Evolutionary conservation across 2,888 invertebrate species (phyloP).

Genomic region (Agelastica alni): DNA sequence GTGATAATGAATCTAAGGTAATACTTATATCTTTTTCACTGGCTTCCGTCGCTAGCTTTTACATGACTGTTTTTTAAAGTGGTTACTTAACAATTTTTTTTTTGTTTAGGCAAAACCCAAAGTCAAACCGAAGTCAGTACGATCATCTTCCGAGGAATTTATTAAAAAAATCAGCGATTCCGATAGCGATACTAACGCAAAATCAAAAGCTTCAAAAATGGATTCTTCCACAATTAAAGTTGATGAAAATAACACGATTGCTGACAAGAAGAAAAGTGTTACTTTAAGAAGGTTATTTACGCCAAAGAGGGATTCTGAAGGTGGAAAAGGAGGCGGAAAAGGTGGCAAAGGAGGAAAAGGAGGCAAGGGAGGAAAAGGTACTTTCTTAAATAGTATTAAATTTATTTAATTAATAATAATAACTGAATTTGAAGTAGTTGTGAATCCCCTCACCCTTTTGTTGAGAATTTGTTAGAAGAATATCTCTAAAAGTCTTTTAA

Average conservation of each 20-base stretch:
- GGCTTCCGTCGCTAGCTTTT: neutral
- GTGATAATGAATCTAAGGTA: conserved; percentile 33
- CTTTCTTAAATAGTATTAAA: neutral
- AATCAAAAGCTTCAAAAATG: conserved; percentile 36
- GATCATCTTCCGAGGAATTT: conserved; percentile 29
- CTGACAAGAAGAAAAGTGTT: conserved; percentile 73
- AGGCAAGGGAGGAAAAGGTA: conserved; percentile 58
- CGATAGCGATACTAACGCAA: conserved; percentile 38
- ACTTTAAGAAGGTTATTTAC: conserved; percentile 69
- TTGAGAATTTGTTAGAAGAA: no score
- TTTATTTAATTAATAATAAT: no score
- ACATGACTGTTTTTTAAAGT: no score
- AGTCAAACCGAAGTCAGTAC: conserved; percentile 30
- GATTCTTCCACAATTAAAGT: conserved; percentile 51
- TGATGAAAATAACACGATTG: conserved; percentile 59
- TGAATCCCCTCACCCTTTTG: no score
- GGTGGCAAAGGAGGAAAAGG: conserved; percentile 71
- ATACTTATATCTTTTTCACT: neutral
- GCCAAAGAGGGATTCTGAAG: conserved; percentile 63
- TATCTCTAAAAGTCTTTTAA: no score
- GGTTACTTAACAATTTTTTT: no score
- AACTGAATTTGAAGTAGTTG: no score
- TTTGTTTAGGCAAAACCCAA: conserved; percentile 5
- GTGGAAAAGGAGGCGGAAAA: conserved; percentile 71
- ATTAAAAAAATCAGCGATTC: conserved; percentile 40